Evolutionary conservation across 2,888 invertebrate genomes (phyloP).

Genomic region (Pristionchus entomophagus): DNA sequence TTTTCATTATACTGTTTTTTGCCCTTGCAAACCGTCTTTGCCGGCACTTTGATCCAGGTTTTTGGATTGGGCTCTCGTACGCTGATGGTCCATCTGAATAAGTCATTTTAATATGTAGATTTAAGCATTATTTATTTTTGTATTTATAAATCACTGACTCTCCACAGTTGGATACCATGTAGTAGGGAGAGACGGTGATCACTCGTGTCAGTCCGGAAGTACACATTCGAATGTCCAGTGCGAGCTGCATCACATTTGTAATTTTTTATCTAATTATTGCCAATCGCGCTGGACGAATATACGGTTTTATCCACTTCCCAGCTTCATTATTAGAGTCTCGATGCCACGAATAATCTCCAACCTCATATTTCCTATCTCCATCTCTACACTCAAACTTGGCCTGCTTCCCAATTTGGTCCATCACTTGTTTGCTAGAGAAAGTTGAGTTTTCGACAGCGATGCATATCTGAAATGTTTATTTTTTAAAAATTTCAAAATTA

Average conservation of each 20-base stretch:
- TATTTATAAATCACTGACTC: neutral
- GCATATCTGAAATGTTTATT: neutral
- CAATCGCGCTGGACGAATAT: neutral
- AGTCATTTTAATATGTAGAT: neutral
- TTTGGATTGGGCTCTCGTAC: neutral
- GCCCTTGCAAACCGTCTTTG: neutral
- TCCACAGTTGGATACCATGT: conserved; percentile 17
- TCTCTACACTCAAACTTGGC: neutral
- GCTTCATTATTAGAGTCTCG: too few relatives aligned
- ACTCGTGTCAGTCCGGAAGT: neutral
- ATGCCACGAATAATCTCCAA: neutral
- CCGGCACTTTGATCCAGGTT: conserved; percentile 1
- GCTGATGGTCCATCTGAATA: neutral
- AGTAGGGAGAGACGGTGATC: conserved; percentile 5
- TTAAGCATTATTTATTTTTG: too few relatives aligned
- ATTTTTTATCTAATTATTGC: neutral
- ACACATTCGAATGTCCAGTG: neutral
- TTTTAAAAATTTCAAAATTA: neutral
- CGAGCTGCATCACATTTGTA: neutral
- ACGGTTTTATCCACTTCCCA: too few relatives aligned
- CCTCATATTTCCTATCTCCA: neutral
- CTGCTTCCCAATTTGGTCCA: neutral
- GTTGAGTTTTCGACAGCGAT: neutral
- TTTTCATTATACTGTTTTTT: neutral
- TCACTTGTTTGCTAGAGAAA: neutral